Evolutionary conservation across 1,140 invertebrate species (phyloP).

Genomic region (Augochlora pura): DNA sequence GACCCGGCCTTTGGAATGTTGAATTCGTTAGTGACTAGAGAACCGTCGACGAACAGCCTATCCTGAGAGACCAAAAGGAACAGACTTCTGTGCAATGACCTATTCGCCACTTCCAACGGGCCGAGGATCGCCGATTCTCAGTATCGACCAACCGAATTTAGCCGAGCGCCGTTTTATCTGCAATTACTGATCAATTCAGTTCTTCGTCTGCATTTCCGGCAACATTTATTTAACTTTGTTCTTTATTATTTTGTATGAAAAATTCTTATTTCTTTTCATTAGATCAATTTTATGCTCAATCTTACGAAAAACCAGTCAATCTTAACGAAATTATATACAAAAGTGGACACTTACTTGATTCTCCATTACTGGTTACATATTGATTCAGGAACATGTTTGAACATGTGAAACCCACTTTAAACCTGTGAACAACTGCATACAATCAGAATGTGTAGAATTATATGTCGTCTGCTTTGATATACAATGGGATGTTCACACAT

Average conservation of each 20-base stretch:
- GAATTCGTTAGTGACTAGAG: conserved; percentile 80
- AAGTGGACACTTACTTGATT: background rate
- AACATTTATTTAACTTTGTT: fast-evolving
- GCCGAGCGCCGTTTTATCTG: conserved; percentile 57
- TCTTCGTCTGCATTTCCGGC: background rate
- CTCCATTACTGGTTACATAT: no score
- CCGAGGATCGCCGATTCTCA: conserved; percentile 40
- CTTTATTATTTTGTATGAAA: background rate
- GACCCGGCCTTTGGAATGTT: conserved; percentile 85
- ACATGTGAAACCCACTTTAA: no score
- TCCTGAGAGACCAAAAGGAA: conserved; percentile 44
- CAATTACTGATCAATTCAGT: conserved; percentile 23
- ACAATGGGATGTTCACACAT: no score
- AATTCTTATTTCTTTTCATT: background rate
- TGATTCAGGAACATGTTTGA: no score
- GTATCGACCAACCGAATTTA: conserved; percentile 80
- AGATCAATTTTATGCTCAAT: fast-evolving
- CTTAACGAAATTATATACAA: background rate
- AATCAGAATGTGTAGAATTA: no score
- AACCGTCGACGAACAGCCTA: conserved; percentile 44
- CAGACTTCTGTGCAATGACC: conserved; percentile 59
- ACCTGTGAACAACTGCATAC: no score
- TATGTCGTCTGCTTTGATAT: no score
- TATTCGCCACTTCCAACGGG: conserved; percentile 57
- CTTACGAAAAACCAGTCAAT: background rate